Conservation (phyloP, 2,797 vertebrate species). For the Lutjanus campechanus region DNA sequence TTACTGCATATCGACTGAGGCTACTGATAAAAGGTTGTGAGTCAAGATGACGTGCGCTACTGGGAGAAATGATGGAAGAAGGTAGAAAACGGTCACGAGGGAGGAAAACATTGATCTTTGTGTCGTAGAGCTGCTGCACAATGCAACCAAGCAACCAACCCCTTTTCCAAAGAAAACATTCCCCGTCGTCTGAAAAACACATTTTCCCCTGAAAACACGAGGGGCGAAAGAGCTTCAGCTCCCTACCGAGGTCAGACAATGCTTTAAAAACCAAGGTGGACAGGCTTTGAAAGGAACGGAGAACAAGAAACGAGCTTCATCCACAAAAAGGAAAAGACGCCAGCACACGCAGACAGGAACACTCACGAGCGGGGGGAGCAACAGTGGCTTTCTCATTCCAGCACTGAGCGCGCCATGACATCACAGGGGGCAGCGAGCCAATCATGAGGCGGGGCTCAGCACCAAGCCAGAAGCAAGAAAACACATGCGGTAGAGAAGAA, state of each 20-base stretch:
- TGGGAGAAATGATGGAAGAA: slow-evolving; percentile 46
- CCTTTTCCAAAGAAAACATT: slow-evolving; percentile 59
- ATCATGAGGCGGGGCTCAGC: slow-evolving; percentile 71
- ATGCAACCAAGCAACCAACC: slow-evolving; percentile 46
- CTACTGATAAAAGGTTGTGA: slow-evolving; percentile 60
- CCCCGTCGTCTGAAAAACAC: slow-evolving; percentile 56
- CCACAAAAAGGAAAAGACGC: slow-evolving; percentile 61
- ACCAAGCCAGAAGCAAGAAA: slow-evolving; percentile 77
- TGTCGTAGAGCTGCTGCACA: slow-evolving; percentile 64
- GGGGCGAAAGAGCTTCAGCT: slow-evolving; percentile 34
- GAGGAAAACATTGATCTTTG: slow-evolving; percentile 49
- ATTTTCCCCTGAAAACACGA: slow-evolving; percentile 39
- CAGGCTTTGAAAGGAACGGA: slow-evolving; percentile 43
- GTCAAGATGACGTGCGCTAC: slow-evolving; percentile 58
- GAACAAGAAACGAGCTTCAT: slow-evolving; percentile 49
- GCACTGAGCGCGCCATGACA: slow-evolving; percentile 73
- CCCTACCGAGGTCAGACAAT: slow-evolving; percentile 31
- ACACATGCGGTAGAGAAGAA: slow-evolving; percentile 83
- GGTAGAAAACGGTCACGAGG: slow-evolving; percentile 30
- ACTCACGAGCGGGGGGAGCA: slow-evolving; percentile 60
- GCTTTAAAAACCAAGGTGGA: slow-evolving; percentile 37
- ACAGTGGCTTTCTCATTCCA: slow-evolving; percentile 73
- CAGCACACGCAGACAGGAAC: slow-evolving; percentile 62
- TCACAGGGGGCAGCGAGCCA: slow-evolving; percentile 76
- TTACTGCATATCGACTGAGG: slow-evolving; percentile 73